Conservation (phyloP, 2,888 invertebrate genomes). For the Heterodera filipjevi region DNA sequence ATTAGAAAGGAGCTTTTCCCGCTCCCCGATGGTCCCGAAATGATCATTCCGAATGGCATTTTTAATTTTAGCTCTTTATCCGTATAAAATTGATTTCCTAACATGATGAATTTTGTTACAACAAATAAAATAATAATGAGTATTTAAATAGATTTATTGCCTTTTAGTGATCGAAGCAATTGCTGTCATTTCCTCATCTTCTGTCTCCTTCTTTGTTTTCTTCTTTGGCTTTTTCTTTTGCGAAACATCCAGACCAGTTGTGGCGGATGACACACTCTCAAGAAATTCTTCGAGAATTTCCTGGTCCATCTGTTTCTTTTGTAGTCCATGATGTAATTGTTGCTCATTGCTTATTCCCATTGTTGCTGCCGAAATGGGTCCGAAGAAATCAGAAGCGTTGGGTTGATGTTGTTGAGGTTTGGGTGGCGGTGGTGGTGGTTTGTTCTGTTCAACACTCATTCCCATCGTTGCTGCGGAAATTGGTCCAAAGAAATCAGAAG, state of each 20-base stretch:
- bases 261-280: neutral
- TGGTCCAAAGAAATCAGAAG: too few species aligned
- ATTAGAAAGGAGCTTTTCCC: conserved; percentile 11
- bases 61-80: conserved; percentile 22
- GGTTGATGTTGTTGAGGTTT: too few species aligned
- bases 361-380: neutral
- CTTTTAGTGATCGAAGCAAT: neutral
- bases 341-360: neutral
- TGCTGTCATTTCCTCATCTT: neutral
- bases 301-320: neutral
- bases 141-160: neutral
- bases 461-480: too few species aligned
- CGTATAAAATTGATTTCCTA: neutral
- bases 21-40: conserved; percentile 14
- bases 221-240: neutral
- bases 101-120: neutral
- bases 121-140: neutral
- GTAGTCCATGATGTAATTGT: neutral
- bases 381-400: neutral
- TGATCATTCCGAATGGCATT: conserved; percentile 23
- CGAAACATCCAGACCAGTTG: neutral
- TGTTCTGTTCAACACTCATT: too few species aligned
- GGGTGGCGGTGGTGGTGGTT: too few species aligned
- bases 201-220: neutral
- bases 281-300: conserved; percentile 21